A percentile compares a stretch with the other conserved stretches of the same genome.
Conservation (phyloP, 1,140 invertebrate genomes). For the Atta colombica region DNA sequence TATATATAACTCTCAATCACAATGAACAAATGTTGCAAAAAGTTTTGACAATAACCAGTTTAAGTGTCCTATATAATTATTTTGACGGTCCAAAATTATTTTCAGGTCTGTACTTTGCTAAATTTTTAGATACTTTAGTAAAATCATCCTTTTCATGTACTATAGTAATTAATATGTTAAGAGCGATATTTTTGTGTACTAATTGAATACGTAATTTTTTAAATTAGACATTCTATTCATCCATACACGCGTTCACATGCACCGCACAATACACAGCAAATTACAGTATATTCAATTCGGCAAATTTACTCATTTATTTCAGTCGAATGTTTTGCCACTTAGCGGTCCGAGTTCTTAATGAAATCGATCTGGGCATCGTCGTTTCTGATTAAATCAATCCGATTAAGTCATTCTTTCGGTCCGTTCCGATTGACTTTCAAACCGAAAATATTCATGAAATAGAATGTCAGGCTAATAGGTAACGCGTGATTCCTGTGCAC, state of each 20-base stretch:
- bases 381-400: slow-evolving; percentile 40
- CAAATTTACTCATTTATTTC: slow-evolving; percentile 35
- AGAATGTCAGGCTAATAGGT: slow-evolving; percentile 28
- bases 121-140: too few species aligned
- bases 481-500: slow-evolving; percentile 8
- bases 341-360: slow-evolving; percentile 35
- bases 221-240: neutral
- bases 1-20: too few species aligned
- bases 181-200: neutral
- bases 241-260: neutral
- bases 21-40: too few species aligned
- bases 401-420: slow-evolving; percentile 36
- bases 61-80: too few species aligned
- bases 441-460: slow-evolving; percentile 11
- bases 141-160: too few species aligned
- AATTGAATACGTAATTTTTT: neutral
- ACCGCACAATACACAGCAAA: neutral
- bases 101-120: too few species aligned
- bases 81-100: too few species aligned
- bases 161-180: neutral
- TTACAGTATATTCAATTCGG: neutral
- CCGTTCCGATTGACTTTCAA: slow-evolving; percentile 30
- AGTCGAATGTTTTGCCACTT: slow-evolving; percentile 16
- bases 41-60: too few species aligned
- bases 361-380: slow-evolving; percentile 8